Percentiles rank a stretch among this genome's conserved stretches.
These are phyloP conservation scores for Lepus americanus DNA, from an alignment of 2,113 vertebrate species.

Conservation along the genomic window DNA sequence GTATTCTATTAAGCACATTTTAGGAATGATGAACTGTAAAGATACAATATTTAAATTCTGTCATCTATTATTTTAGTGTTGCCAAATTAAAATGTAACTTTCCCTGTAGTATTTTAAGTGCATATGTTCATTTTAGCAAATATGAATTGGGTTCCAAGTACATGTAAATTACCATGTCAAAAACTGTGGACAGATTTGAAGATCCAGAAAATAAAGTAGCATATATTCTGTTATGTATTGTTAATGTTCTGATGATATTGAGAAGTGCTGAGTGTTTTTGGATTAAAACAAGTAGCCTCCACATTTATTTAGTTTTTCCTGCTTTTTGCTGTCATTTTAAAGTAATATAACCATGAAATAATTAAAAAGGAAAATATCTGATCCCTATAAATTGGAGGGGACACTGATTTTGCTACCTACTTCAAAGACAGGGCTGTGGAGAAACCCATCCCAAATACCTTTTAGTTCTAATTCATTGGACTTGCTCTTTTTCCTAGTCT, in stretches of 20 bases:
- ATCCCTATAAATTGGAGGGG: not conserved
- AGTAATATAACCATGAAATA: not conserved
- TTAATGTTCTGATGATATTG: not conserved
- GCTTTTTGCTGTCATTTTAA: not conserved
- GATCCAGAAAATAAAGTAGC: not conserved
- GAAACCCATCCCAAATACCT: not conserved
- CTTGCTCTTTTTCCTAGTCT: not conserved
- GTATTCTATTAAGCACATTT: not conserved
- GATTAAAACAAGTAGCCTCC: not conserved
- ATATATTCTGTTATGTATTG: not conserved
- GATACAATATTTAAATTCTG: not conserved
- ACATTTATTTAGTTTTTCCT: not conserved
- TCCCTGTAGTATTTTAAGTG: not conserved
- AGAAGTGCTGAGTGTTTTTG: not conserved
- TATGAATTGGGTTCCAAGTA: not conserved
- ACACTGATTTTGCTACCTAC: not conserved
- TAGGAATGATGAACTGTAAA: not conserved
- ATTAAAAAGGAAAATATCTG: not conserved
- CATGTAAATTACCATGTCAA: not conserved
- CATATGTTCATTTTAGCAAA: constrained; percentile 38
- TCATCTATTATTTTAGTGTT: not conserved
- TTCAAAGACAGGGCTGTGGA: not conserved
- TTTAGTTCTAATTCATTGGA: not conserved
- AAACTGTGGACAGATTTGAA: not conserved
- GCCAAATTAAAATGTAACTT: not conserved